Base-by-base conservation (phyloP, 2,113 vertebrate genomes). In the Colossoma macropomum region DNA sequence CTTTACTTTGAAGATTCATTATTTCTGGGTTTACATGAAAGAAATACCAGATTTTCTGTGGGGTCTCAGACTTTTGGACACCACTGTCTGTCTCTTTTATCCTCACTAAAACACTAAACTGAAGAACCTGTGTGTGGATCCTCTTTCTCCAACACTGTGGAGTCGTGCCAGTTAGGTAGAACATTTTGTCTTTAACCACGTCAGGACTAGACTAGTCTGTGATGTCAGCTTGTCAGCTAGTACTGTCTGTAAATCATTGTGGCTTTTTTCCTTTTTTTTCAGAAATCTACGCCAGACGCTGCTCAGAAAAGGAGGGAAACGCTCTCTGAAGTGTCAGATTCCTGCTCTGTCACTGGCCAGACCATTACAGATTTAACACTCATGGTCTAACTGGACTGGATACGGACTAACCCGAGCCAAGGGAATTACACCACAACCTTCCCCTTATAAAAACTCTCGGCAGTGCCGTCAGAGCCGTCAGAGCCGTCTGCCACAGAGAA, bases 331-430 rank as follows among this genome's bases (percentile, higher is more conserved):
- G 73, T 45, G 59, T 56, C 28, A 52, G 32, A 60, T 62, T 63
- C 56, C 80, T 81, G 72, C 77, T 48, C 72, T 34, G 63, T 23
- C 23, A 25, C 13, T 63, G 32, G 74, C 81, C 66, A 86, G 72
- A 86, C 54, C 74, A 75, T 80, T 85, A 80, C 74, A 48, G 83
- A 87, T 86, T 52, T 78, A 28, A 80, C 82, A 84, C 68, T 75
- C 45, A 63, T 79, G 28, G 79, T 75, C 76, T 81, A 86, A 82
- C 38, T 81, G 81, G 70, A 73, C 56, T 12, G 13, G 63, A 75
- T 52, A 27, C 27, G 34, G 79, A 3, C 68, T 65, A 1, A 17
- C 72, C 80, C 79, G 30, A 59, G 25, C 41, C 10, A 1, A 45
- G 41, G 76, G 48, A 21, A 41, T 28, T 45, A 66, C 56, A 83